Conservation (phyloP, 1,140 invertebrate genomes). For the Fopius arisanus region DNA sequence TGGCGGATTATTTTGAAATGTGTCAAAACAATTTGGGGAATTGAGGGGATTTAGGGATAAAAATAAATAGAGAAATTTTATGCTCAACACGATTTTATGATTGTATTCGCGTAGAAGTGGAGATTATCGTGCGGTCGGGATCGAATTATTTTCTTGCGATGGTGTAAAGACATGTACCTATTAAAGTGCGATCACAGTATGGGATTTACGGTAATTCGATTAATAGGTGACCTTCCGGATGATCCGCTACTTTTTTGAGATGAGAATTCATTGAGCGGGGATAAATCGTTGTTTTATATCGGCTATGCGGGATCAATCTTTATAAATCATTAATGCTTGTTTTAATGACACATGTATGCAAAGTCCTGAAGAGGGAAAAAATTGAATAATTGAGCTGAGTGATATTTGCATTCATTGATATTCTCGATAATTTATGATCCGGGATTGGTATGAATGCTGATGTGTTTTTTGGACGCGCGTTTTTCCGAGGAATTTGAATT, state of each 20-base stretch:
- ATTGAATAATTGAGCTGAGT: not conserved
- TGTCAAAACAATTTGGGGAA: too few relatives aligned
- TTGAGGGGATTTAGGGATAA: too few relatives aligned
- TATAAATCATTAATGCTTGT: not conserved
- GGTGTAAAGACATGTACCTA: constrained; percentile 17
- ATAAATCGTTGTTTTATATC: constrained; percentile 7
- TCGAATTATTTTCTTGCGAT: constrained; percentile 22
- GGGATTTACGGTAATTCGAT: constrained; percentile 32
- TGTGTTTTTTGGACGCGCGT: not conserved
- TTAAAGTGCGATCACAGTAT: constrained; percentile 34
- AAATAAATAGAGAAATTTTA: not conserved
- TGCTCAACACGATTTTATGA: constrained; percentile 21
- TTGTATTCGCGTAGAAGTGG: not conserved
- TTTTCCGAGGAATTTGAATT: not conserved
- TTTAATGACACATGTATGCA: not conserved
- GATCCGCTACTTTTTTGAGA: constrained; percentile 4
- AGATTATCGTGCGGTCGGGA: constrained; percentile 17
- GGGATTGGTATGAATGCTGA: too few relatives aligned
- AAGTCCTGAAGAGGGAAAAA: not conserved
- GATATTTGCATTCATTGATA: constrained; percentile 6
- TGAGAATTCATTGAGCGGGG: not conserved
- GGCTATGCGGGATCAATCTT: not conserved
- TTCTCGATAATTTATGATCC: not conserved
- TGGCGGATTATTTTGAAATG: too few relatives aligned
- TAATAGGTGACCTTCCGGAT: constrained; percentile 29